Evolutionary conservation across 2,888 invertebrate species (phyloP), one percentile per base, ranked within the genome.

Genomic region (Periphyllus acericola): DNA sequence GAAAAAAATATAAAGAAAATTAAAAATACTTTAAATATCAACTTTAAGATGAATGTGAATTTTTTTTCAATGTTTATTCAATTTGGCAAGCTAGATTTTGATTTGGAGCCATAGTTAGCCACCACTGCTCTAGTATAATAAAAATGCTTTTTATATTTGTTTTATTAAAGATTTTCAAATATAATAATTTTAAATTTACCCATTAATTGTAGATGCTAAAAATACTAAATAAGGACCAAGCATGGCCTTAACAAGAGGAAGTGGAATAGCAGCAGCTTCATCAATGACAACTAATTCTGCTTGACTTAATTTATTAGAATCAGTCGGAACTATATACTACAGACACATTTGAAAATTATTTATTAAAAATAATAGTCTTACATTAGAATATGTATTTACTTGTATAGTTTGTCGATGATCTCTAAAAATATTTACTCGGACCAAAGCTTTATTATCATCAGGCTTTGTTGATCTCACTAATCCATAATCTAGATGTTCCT

Each of bases 261-360:
- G 92, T 0, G 99, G 99, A 90, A 99, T 99, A 14, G 99, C 99
- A 0, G 99, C 99, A 2, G 99, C 99, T 92, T 99, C 99, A 92
- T 99, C 99, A 89, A 99, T 98, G 0, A 99, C 95, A 60, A 99
- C 93, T 72, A 99, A 92, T 92, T 99, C 99, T 0, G 99, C 98
- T 89, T 98, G 98, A 17, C 96, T 95, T 60, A 99, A 93, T 89
- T 97, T 95, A 89, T 96, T 94, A 79, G 96, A 95, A 92, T 99
- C 98, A 74, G 95, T 95, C 0, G 99, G 99, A 89, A 97, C 96
- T 91, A 99, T 98, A 92, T 99, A 99, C 95, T 99, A 92, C 55
- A 92, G 91, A 90, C 89, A 89, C 66, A 80, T 90, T 79, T n/a
- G 79, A 76, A 32, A 85, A 85, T 68, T 68, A 52, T 68, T 52